A percentile compares a stretch with the other conserved stretches of the same genome.
phyloP scores from a whole-genome alignment of 2,113 vertebrate species.

The Perccottus glenii region DNA sequence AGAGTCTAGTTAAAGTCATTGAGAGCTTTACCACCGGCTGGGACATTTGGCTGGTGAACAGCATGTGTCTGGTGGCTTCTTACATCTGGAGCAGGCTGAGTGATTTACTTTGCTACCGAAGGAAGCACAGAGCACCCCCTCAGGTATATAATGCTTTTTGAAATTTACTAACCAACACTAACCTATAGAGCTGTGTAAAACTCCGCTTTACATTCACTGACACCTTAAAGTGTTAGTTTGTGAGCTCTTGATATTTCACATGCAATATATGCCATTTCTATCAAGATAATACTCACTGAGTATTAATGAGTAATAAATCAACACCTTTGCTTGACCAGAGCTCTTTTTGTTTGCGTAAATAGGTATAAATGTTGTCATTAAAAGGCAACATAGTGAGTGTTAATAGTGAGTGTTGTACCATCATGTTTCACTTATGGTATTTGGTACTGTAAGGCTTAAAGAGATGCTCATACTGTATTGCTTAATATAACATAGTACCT shows the following conservation, averaged over 20 bases:
- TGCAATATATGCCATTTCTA: too few relatives aligned
- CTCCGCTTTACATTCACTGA: background rate
- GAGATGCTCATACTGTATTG: too few relatives aligned
- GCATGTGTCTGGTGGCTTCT: slow-evolving; percentile 83
- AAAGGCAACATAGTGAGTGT: too few relatives aligned
- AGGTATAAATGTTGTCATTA: too few relatives aligned
- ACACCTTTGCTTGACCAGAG: too few relatives aligned
- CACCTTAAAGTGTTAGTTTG: background rate
- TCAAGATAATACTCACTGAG: too few relatives aligned
- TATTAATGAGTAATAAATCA: too few relatives aligned
- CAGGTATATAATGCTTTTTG: slow-evolving; percentile 82
- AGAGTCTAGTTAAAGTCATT: slow-evolving; percentile 66
- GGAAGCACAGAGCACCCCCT: slow-evolving; percentile 71
- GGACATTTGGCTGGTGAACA: slow-evolving; percentile 82
- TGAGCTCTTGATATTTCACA: background rate
- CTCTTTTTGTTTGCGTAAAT: too few relatives aligned
- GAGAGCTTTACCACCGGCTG: slow-evolving; percentile 77
- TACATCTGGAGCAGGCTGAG: slow-evolving; percentile 83
- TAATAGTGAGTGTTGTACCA: too few relatives aligned
- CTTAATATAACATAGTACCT: too few relatives aligned
- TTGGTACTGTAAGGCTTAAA: too few relatives aligned
- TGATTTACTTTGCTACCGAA: slow-evolving; percentile 76
- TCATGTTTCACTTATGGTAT: too few relatives aligned
- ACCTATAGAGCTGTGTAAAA: background rate
- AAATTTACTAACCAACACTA: background rate